Conservation (phyloP, 1,140 invertebrate species). For the Bilobella aurantiaca region DNA sequence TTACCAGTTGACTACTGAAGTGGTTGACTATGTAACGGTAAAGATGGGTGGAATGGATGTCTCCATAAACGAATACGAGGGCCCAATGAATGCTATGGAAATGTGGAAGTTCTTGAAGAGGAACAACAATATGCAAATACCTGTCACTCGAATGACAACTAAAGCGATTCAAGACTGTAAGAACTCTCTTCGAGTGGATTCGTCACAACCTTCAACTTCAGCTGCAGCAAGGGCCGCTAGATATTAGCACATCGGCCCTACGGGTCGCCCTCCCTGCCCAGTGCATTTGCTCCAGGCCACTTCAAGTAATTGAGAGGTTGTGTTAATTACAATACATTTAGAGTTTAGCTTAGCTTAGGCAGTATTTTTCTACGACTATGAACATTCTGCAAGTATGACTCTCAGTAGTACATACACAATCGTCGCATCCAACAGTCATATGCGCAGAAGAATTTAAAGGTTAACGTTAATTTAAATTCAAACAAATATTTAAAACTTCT, state of each 20-base stretch:
- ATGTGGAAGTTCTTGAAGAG: conserved; percentile 14
- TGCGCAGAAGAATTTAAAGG: no score
- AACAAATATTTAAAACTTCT: no score
- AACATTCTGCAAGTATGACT: no score
- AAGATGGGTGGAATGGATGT: background rate
- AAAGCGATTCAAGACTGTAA: background rate
- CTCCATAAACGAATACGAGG: conserved; percentile 11
- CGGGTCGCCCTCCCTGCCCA: no score
- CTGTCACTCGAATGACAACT: background rate
- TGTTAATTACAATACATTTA: no score
- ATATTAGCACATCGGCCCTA: background rate
- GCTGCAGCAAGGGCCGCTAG: background rate
- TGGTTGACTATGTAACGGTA: background rate
- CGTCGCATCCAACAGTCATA: no score
- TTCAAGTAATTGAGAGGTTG: no score
- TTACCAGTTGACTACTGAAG: conserved; percentile 1
- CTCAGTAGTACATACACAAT: no score
- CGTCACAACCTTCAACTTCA: background rate
- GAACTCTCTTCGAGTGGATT: background rate
- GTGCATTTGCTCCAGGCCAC: no score
- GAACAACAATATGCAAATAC: background rate
- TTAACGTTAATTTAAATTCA: no score
- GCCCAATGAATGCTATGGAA: background rate
- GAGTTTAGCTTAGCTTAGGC: no score
- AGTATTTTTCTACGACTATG: no score